Evolutionary conservation across 2,888 invertebrate species (phyloP), one percentile per base, ranked within the genome.

Genomic region (Macrostomum cliftonense): DNA sequence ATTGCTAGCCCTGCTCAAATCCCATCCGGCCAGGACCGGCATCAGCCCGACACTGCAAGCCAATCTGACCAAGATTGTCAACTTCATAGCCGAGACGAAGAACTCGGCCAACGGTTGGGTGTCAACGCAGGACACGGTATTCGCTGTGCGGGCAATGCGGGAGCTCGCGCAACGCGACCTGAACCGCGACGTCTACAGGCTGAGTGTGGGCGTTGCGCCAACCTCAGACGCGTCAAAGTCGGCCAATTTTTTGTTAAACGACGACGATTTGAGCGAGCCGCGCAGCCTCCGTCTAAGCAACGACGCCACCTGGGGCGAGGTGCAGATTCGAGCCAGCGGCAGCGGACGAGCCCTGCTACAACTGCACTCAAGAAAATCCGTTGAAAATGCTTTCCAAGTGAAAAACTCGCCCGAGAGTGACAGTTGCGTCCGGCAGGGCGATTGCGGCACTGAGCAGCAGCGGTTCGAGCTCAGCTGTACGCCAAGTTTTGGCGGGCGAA

Each of bases 261-360:
- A 52, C 12, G 52, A 46, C 7, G 52, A 65, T n/a, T 50, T 52
- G 17, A 55, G 68, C 48, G 56, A 56, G 38, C 60, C 59, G 46
- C 48, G 54, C 45, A 67, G 67, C 55, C 65, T 66, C 9, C 14
- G 7, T 2, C 20, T 36, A n/a, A 42, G 49, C 14, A 51, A 71
- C 67, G 83, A 85, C 0, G 79, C 82, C 62, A 87, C 87, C 45
- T 88, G 86, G 83, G 88, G 88, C 61, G 85, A 85, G 0, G 83
- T 89, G 43, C 83, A 84, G 71, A 84, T 88, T 44, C 81, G 84
- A 59, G 87, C 83, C 0, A 81, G 80, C 63, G 89, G 89, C 54
- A 82, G 84, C 2, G 88, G 89, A 16, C 84, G 81, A 71, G 87
- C 87, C 7, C 80, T 89, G 59, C 74, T 89, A 54, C 88, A 89